phyloP scores from a whole-genome alignment of 2,797 vertebrate genomes.

The Xiphophorus birchmanni region DNA sequence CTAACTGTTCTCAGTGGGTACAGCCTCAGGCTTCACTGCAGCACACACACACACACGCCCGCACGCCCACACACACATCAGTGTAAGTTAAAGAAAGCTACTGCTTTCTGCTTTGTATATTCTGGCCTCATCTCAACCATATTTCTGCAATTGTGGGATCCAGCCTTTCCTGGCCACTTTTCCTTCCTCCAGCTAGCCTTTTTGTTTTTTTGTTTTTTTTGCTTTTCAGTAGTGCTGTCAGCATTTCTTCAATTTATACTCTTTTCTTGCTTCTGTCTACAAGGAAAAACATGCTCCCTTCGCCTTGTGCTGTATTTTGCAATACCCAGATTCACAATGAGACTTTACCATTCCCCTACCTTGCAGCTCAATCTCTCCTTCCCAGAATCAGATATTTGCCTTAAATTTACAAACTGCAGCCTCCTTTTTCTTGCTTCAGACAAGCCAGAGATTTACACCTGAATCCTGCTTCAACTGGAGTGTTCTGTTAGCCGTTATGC shows the following conservation, averaged over 20 bases:
- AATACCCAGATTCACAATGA: conserved; percentile 28
- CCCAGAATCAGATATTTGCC: conserved; percentile 53
- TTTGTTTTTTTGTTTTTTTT: conserved; percentile 18
- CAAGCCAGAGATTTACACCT: conserved; percentile 62
- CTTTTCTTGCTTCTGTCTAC: conserved; percentile 4
- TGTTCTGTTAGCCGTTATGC: conserved; percentile 33
- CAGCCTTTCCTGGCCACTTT: conserved; percentile 34
- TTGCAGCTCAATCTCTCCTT: conserved; percentile 55
- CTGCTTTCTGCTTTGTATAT: conserved; percentile 36
- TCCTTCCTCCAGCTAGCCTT: conserved; percentile 21
- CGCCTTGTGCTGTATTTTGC: conserved; percentile 14
- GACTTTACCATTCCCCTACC: conserved; percentile 25
- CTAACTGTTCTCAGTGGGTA: conserved; percentile 53
- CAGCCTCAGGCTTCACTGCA: conserved; percentile 44
- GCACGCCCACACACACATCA: conserved; percentile 12
- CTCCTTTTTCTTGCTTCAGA: conserved; percentile 42
- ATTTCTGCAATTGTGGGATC: conserved; percentile 42
- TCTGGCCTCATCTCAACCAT: conserved; percentile 40
- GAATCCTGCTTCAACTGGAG: conserved; percentile 41
- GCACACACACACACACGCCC: conserved; percentile 17
- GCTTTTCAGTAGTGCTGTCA: conserved; percentile 42
- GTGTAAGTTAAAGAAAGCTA: conserved; percentile 30
- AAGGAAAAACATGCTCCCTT: conserved; percentile 7
- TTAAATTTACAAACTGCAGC: conserved; percentile 34
- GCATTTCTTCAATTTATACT: conserved; percentile 37